Percentiles rank a stretch among this genome's conserved stretches.
phyloP scores from a whole-genome alignment of 2,888 invertebrate genomes.

The Tinea pellionella region DNA sequence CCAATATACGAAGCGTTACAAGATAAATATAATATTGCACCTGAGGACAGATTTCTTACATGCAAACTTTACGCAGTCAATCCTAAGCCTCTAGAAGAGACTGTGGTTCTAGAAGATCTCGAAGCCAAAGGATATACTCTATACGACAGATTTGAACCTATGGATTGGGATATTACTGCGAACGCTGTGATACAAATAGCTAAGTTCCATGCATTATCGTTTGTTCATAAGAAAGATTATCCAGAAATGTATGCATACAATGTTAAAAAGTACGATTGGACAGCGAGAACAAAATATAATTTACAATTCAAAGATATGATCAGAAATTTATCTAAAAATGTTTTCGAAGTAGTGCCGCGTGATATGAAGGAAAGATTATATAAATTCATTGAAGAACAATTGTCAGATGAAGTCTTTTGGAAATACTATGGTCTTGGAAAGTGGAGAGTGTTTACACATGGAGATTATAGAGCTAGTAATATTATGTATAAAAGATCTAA shows the following conservation, averaged over 20 bases:
- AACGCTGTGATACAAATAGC: constrained; percentile 17
- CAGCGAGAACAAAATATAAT: neutral
- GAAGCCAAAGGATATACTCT: constrained; percentile 14
- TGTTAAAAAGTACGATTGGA: neutral
- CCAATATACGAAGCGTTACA: constrained; percentile 16
- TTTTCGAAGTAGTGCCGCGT: neutral
- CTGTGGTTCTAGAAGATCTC: constrained; percentile 17
- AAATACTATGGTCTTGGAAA: neutral
- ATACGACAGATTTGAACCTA: constrained; percentile 17
- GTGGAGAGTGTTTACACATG: constrained; percentile 13
- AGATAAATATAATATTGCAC: constrained; percentile 16
- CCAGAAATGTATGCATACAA: neutral
- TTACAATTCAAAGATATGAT: neutral
- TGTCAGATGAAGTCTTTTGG: neutral
- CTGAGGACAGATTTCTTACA: constrained; percentile 15
- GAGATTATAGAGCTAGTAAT: constrained; percentile 18
- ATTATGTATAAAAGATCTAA: constrained; percentile 16
- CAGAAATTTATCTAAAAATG: neutral
- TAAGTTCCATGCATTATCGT: constrained; percentile 18
- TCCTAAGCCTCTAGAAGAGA: constrained; percentile 14
- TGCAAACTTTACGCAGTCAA: constrained; percentile 16
- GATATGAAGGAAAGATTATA: constrained; percentile 7
- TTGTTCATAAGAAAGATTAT: constrained; percentile 15
- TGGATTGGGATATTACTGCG: constrained; percentile 17
- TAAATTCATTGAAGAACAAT: neutral